Conservation (phyloP, 1,140 invertebrate species). For the Dufourea novaeangliae region DNA sequence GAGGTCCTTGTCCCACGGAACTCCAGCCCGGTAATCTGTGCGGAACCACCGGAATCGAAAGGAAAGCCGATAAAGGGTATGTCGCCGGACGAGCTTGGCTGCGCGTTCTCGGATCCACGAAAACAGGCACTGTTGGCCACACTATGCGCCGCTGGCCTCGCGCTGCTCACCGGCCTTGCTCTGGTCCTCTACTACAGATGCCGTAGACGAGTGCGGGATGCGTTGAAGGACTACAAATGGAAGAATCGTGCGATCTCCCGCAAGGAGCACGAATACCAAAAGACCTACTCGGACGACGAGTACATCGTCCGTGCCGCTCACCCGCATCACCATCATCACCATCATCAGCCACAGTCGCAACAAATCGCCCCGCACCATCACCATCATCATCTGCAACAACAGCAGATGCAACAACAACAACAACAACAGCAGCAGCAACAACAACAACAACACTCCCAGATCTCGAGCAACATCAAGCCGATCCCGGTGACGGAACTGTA, state of each 20-base stretch:
- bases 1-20: slow-evolving; percentile 88
- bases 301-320: slow-evolving; percentile 86
- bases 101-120: slow-evolving; percentile 87
- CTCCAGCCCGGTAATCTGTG: slow-evolving; percentile 88
- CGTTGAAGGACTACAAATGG: slow-evolving; percentile 92
- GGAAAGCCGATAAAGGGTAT: slow-evolving; percentile 87
- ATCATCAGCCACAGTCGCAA: slow-evolving; percentile 59
- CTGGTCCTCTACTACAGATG: slow-evolving; percentile 90
- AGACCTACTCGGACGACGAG: slow-evolving; percentile 92
- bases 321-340: slow-evolving; percentile 70
- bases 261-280: slow-evolving; percentile 93
- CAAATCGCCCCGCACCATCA: slow-evolving; percentile 81
- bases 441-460: slow-evolving; percentile 81
- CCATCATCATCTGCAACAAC: slow-evolving; percentile 82
- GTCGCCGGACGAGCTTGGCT: slow-evolving; percentile 89
- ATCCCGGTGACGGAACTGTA: slow-evolving; percentile 96
- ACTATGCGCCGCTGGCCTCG: slow-evolving; percentile 86
- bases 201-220: slow-evolving; percentile 87
- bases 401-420: slow-evolving; percentile 79
- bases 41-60: slow-evolving; percentile 86
- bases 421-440: slow-evolving; percentile 70
- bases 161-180: slow-evolving; percentile 85
- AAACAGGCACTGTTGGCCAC: slow-evolving; percentile 91
- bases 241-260: slow-evolving; percentile 87
- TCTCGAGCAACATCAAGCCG: slow-evolving; percentile 85